A percentile compares a stretch with the other conserved stretches of the same genome.
Evolutionary conservation across 2,888 invertebrate genomes (phyloP).

Genomic region (Himalopsyche tibetana): DNA sequence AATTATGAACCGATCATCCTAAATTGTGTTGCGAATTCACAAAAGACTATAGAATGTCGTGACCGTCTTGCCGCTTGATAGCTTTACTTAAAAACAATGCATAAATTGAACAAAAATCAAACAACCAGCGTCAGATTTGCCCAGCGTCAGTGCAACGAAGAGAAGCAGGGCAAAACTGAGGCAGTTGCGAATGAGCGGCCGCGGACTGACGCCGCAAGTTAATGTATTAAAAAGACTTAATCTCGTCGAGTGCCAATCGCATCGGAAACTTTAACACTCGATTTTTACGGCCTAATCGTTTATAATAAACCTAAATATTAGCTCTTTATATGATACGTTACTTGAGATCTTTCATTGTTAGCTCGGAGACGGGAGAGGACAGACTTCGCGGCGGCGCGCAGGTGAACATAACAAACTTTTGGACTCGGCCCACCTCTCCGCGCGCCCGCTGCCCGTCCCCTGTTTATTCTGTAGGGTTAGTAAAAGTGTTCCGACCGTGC

Average conservation of each 20-base stretch:
- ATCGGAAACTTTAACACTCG: constrained; percentile 21
- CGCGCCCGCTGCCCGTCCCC: background rate
- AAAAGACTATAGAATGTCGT: background rate
- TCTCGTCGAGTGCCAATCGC: constrained; percentile 5
- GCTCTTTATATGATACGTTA: constrained; percentile 50
- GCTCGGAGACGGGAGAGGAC: constrained; percentile 28
- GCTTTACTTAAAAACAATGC: constrained; percentile 9
- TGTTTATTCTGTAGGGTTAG: constrained; percentile 39
- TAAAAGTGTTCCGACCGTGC: constrained; percentile 45
- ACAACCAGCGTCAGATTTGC: background rate
- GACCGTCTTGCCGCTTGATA: background rate
- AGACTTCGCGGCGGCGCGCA: background rate
- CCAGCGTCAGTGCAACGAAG: background rate
- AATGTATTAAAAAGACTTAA: background rate
- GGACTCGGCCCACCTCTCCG: constrained; percentile 42
- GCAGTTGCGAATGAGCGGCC: background rate
- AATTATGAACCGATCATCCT: too few species aligned
- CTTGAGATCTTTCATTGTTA: constrained; percentile 61
- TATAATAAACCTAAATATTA: constrained; percentile 51
- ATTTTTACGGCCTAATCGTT: constrained; percentile 26
- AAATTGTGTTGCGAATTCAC: background rate
- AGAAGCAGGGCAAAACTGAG: constrained; percentile 1
- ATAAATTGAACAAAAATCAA: background rate
- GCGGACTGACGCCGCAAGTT: background rate
- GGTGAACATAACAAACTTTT: background rate